These are phyloP conservation scores for Sipha maydis DNA, from an alignment of 2,888 invertebrate species.

Conservation along the genomic window DNA sequence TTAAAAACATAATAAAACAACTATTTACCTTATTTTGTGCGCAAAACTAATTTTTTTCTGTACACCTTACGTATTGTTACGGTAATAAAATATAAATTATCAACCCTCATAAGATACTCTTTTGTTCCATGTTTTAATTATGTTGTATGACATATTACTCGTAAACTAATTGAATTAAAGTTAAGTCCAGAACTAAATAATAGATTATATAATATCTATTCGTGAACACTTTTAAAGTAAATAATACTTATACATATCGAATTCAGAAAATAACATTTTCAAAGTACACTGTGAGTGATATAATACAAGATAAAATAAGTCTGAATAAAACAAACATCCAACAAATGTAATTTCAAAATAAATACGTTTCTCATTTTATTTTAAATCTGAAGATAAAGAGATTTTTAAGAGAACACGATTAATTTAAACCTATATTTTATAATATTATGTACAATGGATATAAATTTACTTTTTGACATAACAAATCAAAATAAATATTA, in stretches of 20 bases:
- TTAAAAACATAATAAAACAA: too few relatives aligned
- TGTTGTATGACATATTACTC: too few relatives aligned
- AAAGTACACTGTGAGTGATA: neutral
- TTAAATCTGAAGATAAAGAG: neutral
- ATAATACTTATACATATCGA: neutral
- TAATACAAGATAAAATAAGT: neutral
- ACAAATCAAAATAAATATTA: neutral
- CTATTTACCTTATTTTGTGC: too few relatives aligned
- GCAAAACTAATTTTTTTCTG: too few relatives aligned
- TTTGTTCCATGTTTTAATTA: too few relatives aligned
- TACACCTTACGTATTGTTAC: too few relatives aligned
- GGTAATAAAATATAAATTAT: too few relatives aligned
- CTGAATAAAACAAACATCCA: too few relatives aligned
- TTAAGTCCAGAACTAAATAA: too few relatives aligned
- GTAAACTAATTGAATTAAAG: too few relatives aligned
- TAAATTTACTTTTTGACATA: neutral
- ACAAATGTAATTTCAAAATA: neutral
- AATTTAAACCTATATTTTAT: neutral
- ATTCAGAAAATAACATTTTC: neutral
- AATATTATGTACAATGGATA: neutral
- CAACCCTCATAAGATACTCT: too few relatives aligned
- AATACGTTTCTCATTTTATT: neutral
- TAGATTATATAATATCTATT: too few relatives aligned
- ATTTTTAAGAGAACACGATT: neutral
- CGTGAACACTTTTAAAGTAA: neutral